phyloP scores from a whole-genome alignment of 1,140 invertebrate species.

The Monomorium pharaonis region DNA sequence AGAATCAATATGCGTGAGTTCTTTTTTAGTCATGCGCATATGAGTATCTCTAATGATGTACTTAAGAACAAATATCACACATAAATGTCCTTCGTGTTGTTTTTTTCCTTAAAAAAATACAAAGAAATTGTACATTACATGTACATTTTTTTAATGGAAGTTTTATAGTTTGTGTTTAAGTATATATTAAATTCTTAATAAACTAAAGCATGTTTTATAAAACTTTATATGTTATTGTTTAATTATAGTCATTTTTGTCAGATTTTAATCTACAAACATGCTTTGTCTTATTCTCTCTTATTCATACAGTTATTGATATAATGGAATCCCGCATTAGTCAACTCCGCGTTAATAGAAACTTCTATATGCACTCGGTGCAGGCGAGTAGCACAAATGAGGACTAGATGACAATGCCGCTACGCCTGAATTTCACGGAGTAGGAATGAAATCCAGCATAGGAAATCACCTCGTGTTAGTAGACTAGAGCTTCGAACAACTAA shows the following conservation, averaged over 20 bases:
- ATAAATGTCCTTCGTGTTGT: neutral
- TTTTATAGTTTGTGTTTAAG: neutral
- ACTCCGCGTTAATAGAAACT: no score
- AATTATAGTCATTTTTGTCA: neutral
- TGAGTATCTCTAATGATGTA: neutral
- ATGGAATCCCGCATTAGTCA: no score
- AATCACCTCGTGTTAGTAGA: no score
- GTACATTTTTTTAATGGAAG: neutral
- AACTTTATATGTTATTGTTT: neutral
- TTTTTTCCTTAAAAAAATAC: neutral
- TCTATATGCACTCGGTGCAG: no score
- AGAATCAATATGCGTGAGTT: neutral
- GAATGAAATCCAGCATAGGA: no score
- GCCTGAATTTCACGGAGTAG: no score
- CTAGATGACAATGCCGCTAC: no score
- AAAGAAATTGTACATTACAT: neutral
- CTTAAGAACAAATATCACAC: neutral
- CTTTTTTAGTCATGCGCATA: neutral
- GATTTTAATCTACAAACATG: neutral
- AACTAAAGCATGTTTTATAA: neutral
- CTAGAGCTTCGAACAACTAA: no score
- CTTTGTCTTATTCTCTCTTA: neutral
- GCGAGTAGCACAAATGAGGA: no score
- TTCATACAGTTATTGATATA: neutral
- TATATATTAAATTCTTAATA: neutral